These are phyloP conservation scores for Cinclus mexicanus DNA, from an alignment of 2,113 vertebrate species.

Conservation along the genomic window DNA sequence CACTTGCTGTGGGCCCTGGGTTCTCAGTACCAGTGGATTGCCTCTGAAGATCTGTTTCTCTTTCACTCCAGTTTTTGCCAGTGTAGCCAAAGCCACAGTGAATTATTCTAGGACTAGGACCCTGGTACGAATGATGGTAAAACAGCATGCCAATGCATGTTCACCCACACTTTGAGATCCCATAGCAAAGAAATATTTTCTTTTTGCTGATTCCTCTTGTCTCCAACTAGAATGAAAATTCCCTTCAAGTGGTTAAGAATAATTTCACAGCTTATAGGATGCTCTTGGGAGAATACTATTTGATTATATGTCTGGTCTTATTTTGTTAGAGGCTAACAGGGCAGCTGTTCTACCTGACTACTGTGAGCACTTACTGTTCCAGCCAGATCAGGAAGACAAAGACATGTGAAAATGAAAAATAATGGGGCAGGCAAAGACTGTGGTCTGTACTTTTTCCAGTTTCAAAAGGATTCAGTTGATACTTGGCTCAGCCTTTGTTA, in stretches of 20 bases:
- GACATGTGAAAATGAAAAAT: slow-evolving; percentile 55
- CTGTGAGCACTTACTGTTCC: slow-evolving; percentile 41
- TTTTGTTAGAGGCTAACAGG: slow-evolving; percentile 32
- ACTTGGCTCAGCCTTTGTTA: slow-evolving; percentile 28
- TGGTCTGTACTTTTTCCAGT: slow-evolving; percentile 22
- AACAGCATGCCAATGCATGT: background rate
- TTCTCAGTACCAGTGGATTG: background rate
- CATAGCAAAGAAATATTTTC: background rate
- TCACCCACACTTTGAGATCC: background rate
- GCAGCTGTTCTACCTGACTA: background rate
- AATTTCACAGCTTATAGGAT: background rate
- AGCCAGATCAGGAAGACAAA: slow-evolving; percentile 54
- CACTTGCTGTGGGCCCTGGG: background rate
- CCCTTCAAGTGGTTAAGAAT: background rate
- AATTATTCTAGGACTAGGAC: background rate
- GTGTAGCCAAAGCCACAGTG: background rate
- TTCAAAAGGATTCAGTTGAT: background rate
- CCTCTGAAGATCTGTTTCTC: background rate
- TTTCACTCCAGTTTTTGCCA: background rate
- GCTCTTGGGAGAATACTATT: background rate
- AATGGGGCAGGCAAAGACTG: slow-evolving; percentile 35
- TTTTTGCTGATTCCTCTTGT: background rate
- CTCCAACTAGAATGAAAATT: background rate
- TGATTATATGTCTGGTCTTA: slow-evolving; percentile 34
- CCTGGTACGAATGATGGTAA: background rate